A percentile compares a stretch with the other conserved stretches of the same genome.
Conservation (phyloP, 23 tunicate species). For the Ciona savignyi region DNA sequence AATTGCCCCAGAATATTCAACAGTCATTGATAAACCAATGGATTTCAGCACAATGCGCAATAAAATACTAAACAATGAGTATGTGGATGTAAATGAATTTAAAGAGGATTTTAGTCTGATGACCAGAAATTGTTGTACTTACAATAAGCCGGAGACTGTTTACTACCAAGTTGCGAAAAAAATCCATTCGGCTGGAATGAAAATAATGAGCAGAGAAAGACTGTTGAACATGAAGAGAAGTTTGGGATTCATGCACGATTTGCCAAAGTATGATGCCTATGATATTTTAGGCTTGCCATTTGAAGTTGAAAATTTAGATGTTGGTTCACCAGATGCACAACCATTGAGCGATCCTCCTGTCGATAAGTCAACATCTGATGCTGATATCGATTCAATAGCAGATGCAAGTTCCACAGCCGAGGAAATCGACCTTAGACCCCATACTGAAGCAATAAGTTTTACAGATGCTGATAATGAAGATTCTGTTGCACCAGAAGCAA, state of each 20-base stretch:
- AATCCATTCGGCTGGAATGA: slow-evolving; percentile 49
- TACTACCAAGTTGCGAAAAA: slow-evolving; percentile 76
- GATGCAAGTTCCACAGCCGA: not conserved
- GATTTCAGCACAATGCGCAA: slow-evolving; percentile 90
- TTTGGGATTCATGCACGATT: slow-evolving; percentile 29
- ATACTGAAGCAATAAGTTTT: slow-evolving; percentile 75
- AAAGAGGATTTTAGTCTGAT: slow-evolving; percentile 72
- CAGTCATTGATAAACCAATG: slow-evolving; percentile 68
- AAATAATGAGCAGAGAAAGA: slow-evolving; percentile 71
- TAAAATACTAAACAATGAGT: slow-evolving; percentile 49
- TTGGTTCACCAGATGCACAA: not conserved
- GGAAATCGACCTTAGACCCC: slow-evolving; percentile 31
- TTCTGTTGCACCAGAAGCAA: slow-evolving; percentile 80
- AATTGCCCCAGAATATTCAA: slow-evolving; percentile 88
- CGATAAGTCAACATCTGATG: not conserved
- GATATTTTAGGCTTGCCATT: slow-evolving; percentile 41
- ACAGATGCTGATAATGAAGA: slow-evolving; percentile 89
- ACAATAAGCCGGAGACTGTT: slow-evolving; percentile 75
- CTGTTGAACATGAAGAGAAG: slow-evolving; percentile 36
- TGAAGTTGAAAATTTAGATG: slow-evolving; percentile 13
- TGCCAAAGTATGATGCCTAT: slow-evolving; percentile 35
- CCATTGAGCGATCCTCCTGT: not conserved
- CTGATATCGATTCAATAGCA: not conserved
- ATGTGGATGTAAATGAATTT: slow-evolving; percentile 42
- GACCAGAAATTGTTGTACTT: slow-evolving; percentile 66